Evolutionary conservation across 2,888 invertebrate genomes (phyloP).

Genomic region (Tiliacea aurago): DNA sequence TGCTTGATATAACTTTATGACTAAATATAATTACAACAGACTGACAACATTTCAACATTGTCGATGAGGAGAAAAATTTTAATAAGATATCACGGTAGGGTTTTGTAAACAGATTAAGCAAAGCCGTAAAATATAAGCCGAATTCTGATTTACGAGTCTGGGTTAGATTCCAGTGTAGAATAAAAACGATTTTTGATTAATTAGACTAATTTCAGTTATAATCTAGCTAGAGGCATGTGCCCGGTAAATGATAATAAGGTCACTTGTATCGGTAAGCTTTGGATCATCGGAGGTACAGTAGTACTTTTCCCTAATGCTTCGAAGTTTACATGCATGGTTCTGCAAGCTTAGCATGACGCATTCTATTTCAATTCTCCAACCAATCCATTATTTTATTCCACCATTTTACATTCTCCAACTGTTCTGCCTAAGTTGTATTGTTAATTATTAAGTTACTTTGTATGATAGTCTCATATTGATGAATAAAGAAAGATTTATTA

Average conservation of each 20-base stretch:
- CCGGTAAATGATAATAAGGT: not conserved
- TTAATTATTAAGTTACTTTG: too few species aligned
- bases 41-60: constrained; percentile 44
- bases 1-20: constrained; percentile 31
- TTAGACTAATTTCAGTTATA: not conserved
- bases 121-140: constrained; percentile 8
- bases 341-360: too few species aligned
- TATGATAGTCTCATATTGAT: too few species aligned
- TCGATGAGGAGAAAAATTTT: constrained; percentile 32
- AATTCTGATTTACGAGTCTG: constrained; percentile 18
- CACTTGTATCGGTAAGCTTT: not conserved
- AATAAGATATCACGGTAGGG: constrained; percentile 27
- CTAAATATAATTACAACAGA: constrained; percentile 48
- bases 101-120: constrained; percentile 36
- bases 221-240: not conserved
- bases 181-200: not conserved
- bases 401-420: too few species aligned
- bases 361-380: too few species aligned
- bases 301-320: not conserved
- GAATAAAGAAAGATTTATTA: too few species aligned
- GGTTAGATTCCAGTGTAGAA: not conserved
- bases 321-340: not conserved
- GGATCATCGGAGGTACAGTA: not conserved
- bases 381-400: too few species aligned
- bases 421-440: too few species aligned